Conservation (phyloP, 2,888 invertebrate species). For the Seira musarum region DNA sequence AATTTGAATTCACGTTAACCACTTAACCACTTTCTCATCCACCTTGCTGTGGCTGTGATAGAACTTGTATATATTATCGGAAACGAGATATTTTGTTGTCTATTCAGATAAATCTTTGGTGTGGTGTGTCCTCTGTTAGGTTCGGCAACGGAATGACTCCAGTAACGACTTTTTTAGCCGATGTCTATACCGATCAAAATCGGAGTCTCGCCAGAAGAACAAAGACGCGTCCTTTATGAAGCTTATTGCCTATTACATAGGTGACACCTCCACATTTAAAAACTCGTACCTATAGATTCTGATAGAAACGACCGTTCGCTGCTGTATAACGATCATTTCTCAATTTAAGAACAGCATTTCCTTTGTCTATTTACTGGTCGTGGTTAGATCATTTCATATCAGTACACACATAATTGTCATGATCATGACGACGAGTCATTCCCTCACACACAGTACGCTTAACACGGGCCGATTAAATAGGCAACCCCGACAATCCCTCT, state of each 20-base stretch:
- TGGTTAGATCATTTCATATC: constrained; percentile 11
- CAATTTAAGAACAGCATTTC: not conserved
- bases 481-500: not conserved
- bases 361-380: constrained; percentile 6
- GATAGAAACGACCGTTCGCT: too few relatives aligned
- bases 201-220: not conserved
- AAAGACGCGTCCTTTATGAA: constrained; percentile 5
- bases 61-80: not conserved
- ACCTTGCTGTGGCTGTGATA: too few relatives aligned
- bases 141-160: constrained; percentile 44
- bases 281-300: too few relatives aligned
- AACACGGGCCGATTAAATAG: not conserved
- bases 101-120: not conserved
- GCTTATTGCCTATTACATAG: constrained; percentile 5
- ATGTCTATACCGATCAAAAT: constrained; percentile 14
- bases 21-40: not conserved
- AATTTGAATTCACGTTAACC: not conserved
- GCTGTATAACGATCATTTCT: not conserved
- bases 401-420: not conserved
- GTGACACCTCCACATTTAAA: not conserved
- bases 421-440: not conserved
- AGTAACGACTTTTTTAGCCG: not conserved
- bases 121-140: constrained; percentile 24
- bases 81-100: not conserved
- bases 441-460: not conserved